phyloP scores from a whole-genome alignment of 2,888 invertebrate species.

The Trimorus sp. region DNA sequence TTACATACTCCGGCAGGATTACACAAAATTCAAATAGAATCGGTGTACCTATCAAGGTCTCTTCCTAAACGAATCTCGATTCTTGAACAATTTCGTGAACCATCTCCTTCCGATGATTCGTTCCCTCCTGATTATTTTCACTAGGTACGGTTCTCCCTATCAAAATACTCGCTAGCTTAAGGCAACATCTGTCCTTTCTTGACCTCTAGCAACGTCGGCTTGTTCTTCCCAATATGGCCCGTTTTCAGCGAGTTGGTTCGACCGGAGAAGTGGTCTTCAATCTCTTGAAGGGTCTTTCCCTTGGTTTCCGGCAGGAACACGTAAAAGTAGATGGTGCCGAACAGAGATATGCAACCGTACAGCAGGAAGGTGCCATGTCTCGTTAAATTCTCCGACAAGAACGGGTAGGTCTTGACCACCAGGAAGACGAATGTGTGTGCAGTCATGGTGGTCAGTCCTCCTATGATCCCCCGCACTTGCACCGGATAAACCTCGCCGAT shows the following conservation, averaged over 20 bases:
- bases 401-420: conserved; percentile 87
- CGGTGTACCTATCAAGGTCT: no score
- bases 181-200: conserved; percentile 77
- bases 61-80: no score
- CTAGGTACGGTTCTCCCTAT: background rate
- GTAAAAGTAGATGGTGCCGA: conserved; percentile 85
- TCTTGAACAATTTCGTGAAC: no score
- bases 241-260: conserved; percentile 83
- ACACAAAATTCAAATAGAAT: no score
- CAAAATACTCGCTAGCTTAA: conserved; percentile 53
- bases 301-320: conserved; percentile 87
- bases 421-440: conserved; percentile 86
- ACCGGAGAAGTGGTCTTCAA: conserved; percentile 88
- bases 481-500: conserved; percentile 88
- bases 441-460: conserved; percentile 86
- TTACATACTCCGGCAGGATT: no score
- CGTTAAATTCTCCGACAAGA: conserved; percentile 82
- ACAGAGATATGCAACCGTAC: conserved; percentile 85
- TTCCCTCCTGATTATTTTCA: no score
- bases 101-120: no score
- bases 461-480: conserved; percentile 86
- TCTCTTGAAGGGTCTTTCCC: conserved; percentile 86
- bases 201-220: conserved; percentile 72
- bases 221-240: conserved; percentile 69
- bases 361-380: conserved; percentile 85